These are phyloP conservation scores for Chlorodrepanis virens DNA, from an alignment of 2,113 vertebrate species.

Conservation along the genomic window DNA sequence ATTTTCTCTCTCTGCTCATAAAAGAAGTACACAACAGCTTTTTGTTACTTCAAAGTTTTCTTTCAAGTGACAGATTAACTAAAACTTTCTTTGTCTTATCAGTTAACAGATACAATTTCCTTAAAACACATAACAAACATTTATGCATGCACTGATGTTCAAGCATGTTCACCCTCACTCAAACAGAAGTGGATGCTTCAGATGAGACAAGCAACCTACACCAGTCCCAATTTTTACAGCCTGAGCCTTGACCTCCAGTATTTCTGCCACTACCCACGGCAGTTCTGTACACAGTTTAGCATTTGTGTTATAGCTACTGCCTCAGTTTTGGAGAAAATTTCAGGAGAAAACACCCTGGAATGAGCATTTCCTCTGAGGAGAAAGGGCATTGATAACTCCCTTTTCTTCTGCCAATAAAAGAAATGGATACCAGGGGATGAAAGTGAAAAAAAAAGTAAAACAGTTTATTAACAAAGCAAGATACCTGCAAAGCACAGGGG, in stretches of 20 bases:
- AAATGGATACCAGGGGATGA: neutral
- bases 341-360: neutral
- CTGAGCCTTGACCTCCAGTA: neutral
- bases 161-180: neutral
- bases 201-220: accelerated
- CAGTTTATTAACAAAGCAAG: neutral
- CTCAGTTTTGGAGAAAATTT: neutral
- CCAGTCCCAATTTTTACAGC: neutral
- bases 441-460: neutral
- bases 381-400: neutral
- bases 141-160: neutral
- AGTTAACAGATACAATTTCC: neutral
- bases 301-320: neutral
- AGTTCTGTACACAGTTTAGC: neutral
- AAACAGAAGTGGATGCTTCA: neutral
- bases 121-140: neutral
- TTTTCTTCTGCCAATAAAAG: neutral
- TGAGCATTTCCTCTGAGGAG: neutral
- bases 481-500: neutral
- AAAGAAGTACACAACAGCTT: neutral
- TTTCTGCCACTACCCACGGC: neutral
- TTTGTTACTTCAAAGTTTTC: neutral
- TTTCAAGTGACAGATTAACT: neutral
- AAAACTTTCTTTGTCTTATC: neutral
- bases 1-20: neutral